Evolutionary conservation across 1,140 invertebrate genomes (phyloP).

Genomic region (Monochamus saltuarius): DNA sequence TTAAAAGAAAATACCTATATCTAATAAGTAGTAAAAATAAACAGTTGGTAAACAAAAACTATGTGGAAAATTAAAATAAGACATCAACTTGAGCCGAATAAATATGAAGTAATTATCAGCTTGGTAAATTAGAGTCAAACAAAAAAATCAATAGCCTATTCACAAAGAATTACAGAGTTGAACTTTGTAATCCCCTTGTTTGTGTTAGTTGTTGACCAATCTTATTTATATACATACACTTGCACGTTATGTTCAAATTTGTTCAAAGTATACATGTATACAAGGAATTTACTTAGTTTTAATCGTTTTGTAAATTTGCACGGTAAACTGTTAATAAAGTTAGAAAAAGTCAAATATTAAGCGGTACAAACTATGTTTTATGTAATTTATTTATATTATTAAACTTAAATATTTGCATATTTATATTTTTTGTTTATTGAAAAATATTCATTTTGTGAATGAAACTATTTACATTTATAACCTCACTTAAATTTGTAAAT

Average conservation of each 20-base stretch:
- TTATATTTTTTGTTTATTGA: conserved; percentile 19
- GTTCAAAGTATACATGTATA: conserved; percentile 6
- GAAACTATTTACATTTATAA: background rate
- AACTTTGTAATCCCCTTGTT: conserved; percentile 27
- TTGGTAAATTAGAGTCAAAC: conserved; percentile 4
- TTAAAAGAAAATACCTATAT: conserved; percentile 1
- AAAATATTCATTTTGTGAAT: conserved; percentile 16
- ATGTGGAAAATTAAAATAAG: conserved; percentile 10
- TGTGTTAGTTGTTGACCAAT: conserved; percentile 35
- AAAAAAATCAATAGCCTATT: conserved; percentile 3
- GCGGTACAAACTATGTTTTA: conserved; percentile 17
- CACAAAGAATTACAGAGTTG: conserved; percentile 4
- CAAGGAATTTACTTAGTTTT: conserved; percentile 30
- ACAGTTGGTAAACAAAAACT: conserved; percentile 20
- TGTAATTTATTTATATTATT: conserved; percentile 27
- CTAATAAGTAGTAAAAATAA: conserved; percentile 20
- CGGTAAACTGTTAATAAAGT: conserved; percentile 35
- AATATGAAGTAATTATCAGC: conserved; percentile 3
- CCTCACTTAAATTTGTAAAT: conserved; percentile 1
- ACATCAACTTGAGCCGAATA: background rate
- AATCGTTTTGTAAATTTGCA: conserved; percentile 40
- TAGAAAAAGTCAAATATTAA: conserved; percentile 31
- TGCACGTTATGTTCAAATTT: conserved; percentile 23
- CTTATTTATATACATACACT: conserved; percentile 29
- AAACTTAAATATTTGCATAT: conserved; percentile 30